phyloP scores from a whole-genome alignment of 2,797 vertebrate genomes.

The Sebastes jordani region DNA sequence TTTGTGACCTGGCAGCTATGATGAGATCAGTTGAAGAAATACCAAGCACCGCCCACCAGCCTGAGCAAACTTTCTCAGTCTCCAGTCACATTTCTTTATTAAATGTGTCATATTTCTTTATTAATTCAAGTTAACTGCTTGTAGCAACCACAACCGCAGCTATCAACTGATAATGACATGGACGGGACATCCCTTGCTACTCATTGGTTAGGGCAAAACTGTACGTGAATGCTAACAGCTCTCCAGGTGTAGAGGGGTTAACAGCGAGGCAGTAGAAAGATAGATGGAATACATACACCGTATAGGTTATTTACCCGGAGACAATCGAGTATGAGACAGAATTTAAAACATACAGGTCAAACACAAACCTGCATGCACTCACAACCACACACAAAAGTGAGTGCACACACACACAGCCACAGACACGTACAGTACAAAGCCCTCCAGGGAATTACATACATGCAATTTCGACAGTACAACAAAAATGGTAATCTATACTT shows the following conservation, averaged over 20 bases:
- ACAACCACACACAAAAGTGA: background rate
- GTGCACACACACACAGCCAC: background rate
- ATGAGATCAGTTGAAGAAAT: too few species aligned
- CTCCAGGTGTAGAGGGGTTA: background rate
- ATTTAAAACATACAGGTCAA: conserved; percentile 11
- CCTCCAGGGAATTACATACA: conserved; percentile 35
- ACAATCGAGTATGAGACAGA: background rate
- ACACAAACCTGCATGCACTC: background rate
- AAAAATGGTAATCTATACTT: conserved; percentile 66
- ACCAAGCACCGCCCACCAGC: too few species aligned
- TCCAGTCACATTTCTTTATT: too few species aligned
- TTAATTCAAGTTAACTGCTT: background rate
- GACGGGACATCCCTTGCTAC: background rate
- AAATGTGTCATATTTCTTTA: too few species aligned
- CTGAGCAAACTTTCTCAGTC: too few species aligned
- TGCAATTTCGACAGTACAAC: conserved; percentile 40
- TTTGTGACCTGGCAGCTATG: too few species aligned
- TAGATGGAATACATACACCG: background rate
- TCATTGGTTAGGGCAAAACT: background rate
- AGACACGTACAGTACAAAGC: background rate
- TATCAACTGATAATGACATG: background rate
- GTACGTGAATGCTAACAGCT: background rate
- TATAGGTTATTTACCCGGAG: conserved; percentile 12
- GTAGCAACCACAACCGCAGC: background rate
- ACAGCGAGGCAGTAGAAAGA: background rate